Evolutionary conservation across 2,888 invertebrate species (phyloP), one percentile per base, ranked within the genome.

Genomic region (Drosophila limbata): DNA sequence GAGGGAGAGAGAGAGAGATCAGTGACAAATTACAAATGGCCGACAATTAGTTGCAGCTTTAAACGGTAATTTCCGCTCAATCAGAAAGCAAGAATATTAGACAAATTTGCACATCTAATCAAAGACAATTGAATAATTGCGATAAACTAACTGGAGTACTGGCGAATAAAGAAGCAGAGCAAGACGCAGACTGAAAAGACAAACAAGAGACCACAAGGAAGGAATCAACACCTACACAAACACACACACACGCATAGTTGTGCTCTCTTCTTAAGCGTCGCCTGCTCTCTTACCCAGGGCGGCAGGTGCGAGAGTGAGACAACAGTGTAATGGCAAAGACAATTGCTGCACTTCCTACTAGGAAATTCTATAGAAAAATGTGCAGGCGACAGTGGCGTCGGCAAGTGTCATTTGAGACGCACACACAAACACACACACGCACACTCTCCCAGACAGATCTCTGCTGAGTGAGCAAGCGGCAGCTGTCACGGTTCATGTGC

Each of bases 21-120:
- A 72, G 73, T 68, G 86, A 75, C 75, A 80, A 86, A 83, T 86
- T 76, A 81, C 57, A 67, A 63, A 63, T 64, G 57, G 60, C 65
- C 21, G 48, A 69, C 69, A 73, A 73, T 77, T 81, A 72, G 64
- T 50, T 68, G 73, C 64, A 47, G 86, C 71, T 73, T 77, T 84
- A 84, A 84, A 73, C 61, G 80, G 42, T 48, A 62, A 79, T 69
- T 74, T 84, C 84, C 84, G 85, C 57, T 42, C 71, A 69, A 69
- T 44, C 33, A 37, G 48, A 50, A 52, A 48, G 44, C 15, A 39
- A 77, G 66, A 84, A 65, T 63, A 82, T 88, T 84, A 84, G 88
- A 77, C 71, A 82, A 85, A 81, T 85, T 90, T 89, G 90, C 90
- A 89, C 90, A 86, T 84, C 87, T 86, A 90, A 90, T 90, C 79